Base-by-base conservation (phyloP, 1,140 invertebrate genomes). In the Diorhabda carinulata region DNA sequence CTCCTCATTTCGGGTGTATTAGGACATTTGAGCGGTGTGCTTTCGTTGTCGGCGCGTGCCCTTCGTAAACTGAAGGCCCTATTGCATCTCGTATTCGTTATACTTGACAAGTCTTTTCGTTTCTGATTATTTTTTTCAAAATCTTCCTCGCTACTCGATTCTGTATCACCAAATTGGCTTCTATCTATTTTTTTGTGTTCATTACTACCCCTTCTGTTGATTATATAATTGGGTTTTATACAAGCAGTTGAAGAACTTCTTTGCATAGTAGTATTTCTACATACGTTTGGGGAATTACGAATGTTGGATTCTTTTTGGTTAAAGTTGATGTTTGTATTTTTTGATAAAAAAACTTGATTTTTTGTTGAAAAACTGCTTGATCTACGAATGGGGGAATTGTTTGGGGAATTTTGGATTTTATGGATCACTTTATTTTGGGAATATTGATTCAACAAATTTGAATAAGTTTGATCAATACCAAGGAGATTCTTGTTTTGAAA, bases 31-130 rank as follows among this genome's bases (percentile, higher is more conserved):
- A 79, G 75, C 43, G 44, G 64, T 6, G 4, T 76, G 75, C 77
- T 76, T 60, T 81, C 78, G 61, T 62, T 66, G 72, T 76, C 80
- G 62, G 74, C 75, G 63, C 83, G 70, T 71, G 81, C 72, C 66
- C 79, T 64, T 57, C 76, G 69, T 64, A 78, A 78, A 64, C 75
- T 77, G 57, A 87, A 82, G 2, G 84, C 83, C 67, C 86, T 82
- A 70, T 86, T 87, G 65, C 85, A 84, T 41, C 85, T 81, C 10
- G 85, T 86, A 60, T 84, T 86, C 4, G 82, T 83, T 41, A 86
- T 71, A 61, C 73, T 76, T n/a, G 71, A 66, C 3, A 75, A 61
- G 62, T 79, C 78, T 61, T 77, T 77, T 42, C 75, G 76, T 68
- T 79, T 80, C 6, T 73, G 66, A 6, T 76, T 58, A 57, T 76